Evolutionary conservation across 2,888 invertebrate genomes (phyloP).

Genomic region (Lobophora halterata): DNA sequence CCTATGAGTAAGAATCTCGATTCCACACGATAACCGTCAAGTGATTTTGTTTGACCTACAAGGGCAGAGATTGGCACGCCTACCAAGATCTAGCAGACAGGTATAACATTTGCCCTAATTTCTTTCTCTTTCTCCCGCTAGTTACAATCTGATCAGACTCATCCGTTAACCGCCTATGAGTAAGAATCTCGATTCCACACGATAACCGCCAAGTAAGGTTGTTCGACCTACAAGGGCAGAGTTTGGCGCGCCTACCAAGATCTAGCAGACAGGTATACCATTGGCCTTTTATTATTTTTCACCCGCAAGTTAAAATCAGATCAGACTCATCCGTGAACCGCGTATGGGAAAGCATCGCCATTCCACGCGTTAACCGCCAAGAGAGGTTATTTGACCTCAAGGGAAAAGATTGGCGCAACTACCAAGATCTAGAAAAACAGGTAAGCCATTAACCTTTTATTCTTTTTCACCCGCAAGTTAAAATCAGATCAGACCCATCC

Average conservation of each 20-base stretch:
- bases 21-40: conserved; percentile 98
- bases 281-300: too few relatives aligned
- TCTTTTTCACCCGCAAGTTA: too few relatives aligned
- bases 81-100: conserved; percentile 94
- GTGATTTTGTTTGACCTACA: conserved; percentile 96
- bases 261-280: too few relatives aligned
- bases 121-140: too few relatives aligned
- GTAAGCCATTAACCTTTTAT: conserved; percentile 58
- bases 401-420: conserved; percentile 94
- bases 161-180: conserved; percentile 94
- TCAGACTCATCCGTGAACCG: too few relatives aligned
- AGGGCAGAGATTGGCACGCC: conserved; percentile 93
- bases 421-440: conserved; percentile 93
- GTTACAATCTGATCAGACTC: conserved; percentile 97
- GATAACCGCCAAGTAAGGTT: conserved; percentile 97
- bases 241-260: too few relatives aligned
- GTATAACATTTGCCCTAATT: conserved; percentile 65
- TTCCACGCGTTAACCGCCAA: conserved; percentile 98
- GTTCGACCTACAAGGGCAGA: too few relatives aligned
- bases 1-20: conserved; percentile 95
- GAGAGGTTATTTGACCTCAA: conserved; percentile 96
- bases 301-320: too few relatives aligned
- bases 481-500: conserved; percentile 96
- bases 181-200: conserved; percentile 97
- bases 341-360: conserved; percentile 96